Percentiles rank a stretch among this genome's conserved stretches.
These are phyloP conservation scores for Ashinkailepas kermadecensis DNA, from an alignment of 2,888 invertebrate genomes.

Conservation along the genomic window DNA sequence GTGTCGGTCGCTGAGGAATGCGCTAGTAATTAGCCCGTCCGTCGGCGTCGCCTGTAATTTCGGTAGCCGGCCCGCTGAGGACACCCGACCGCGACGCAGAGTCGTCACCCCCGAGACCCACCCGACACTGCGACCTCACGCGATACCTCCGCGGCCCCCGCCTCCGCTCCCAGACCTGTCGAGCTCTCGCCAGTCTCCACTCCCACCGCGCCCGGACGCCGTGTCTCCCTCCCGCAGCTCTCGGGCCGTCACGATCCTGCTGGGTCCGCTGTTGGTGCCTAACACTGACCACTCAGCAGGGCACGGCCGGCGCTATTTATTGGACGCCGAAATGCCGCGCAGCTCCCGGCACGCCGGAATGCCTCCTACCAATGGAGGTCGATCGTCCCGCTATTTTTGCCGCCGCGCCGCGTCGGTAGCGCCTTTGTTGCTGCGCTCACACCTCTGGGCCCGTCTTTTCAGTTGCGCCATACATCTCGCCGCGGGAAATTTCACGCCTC, in stretches of 20 bases:
- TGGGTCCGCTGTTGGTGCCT: no score
- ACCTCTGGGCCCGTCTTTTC: neutral
- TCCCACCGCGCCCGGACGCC: no score
- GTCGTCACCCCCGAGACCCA: neutral
- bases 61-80: neutral
- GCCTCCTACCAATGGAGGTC: neutral
- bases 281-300: neutral
- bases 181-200: no score
- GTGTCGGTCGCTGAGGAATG: neutral
- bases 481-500: neutral
- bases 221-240: no score
- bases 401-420: neutral
- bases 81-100: neutral
- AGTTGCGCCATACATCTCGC: neutral
- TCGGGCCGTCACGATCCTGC: no score
- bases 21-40: neutral
- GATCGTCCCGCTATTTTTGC: neutral
- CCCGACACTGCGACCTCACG: neutral
- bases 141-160: neutral
- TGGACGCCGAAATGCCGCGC: neutral
- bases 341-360: neutral
- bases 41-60: neutral
- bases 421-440: neutral
- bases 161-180: no score
- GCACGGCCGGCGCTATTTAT: neutral